These are phyloP conservation scores for Austrofundulus limnaeus DNA, from an alignment of 2,113 vertebrate species.

Conservation along the genomic window DNA sequence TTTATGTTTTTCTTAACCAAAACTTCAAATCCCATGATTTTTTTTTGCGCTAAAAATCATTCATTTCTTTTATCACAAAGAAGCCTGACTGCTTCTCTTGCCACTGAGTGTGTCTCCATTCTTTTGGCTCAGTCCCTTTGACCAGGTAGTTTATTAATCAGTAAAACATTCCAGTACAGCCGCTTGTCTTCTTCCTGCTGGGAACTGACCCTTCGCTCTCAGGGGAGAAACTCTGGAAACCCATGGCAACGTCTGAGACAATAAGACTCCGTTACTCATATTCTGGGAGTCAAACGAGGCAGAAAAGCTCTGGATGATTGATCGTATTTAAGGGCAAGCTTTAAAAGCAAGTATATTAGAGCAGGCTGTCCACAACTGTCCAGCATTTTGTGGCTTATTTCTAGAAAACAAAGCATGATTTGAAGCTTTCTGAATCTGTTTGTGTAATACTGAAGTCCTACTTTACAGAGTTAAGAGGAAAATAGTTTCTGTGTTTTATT, in stretches of 20 bases:
- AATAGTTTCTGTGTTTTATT: too few relatives aligned
- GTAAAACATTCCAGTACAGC: slow-evolving; percentile 51
- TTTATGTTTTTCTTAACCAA: too few relatives aligned
- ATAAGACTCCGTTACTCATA: slow-evolving; percentile 70
- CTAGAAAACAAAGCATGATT: too few relatives aligned
- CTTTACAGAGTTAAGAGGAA: too few relatives aligned
- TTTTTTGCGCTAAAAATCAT: not conserved
- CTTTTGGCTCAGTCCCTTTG: slow-evolving; percentile 19
- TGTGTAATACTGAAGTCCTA: too few relatives aligned
- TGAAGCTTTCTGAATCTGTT: too few relatives aligned
- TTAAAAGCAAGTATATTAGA: too few relatives aligned
- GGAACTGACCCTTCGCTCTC: slow-evolving; percentile 62
- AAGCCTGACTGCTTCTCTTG: not conserved
- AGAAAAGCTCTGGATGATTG: slow-evolving; percentile 64
- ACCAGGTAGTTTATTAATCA: slow-evolving; percentile 52
- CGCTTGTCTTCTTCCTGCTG: slow-evolving; percentile 53
- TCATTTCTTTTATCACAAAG: not conserved
- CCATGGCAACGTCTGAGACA: slow-evolving; percentile 66
- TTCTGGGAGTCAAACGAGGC: slow-evolving; percentile 55
- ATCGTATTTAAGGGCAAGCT: slow-evolving; percentile 31
- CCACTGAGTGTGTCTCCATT: not conserved
- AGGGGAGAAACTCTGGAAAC: slow-evolving; percentile 52
- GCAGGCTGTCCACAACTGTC: too few relatives aligned
- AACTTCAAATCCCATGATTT: not conserved
- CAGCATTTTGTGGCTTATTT: too few relatives aligned